Evolutionary conservation across 2,113 vertebrate species (phyloP).

Genomic region (Nothoprocta perdicaria): DNA sequence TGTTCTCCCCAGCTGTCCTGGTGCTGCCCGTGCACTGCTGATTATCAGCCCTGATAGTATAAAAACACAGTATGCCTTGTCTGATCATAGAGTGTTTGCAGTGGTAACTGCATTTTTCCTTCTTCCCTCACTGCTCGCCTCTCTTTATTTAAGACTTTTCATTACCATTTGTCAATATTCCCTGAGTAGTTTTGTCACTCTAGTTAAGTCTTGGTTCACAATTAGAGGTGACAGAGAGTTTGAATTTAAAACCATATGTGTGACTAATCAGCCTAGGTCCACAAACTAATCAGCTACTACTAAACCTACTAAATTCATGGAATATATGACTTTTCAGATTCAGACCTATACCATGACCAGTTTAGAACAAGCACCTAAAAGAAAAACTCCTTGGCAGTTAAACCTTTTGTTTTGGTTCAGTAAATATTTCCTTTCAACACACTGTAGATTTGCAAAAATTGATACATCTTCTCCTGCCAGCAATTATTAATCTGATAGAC

Average conservation of each 20-base stretch:
- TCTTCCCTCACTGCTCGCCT: background rate
- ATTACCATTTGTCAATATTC: background rate
- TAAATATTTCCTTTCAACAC: background rate
- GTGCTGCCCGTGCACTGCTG: background rate
- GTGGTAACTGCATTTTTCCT: background rate
- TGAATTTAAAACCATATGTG: background rate
- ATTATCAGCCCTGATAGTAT: accelerated
- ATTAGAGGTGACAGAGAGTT: background rate
- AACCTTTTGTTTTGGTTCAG: background rate
- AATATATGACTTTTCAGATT: background rate
- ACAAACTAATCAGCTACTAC: background rate
- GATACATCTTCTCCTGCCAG: background rate
- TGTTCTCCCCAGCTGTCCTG: background rate
- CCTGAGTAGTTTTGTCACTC: background rate
- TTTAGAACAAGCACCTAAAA: background rate
- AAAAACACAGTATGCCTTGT: accelerated
- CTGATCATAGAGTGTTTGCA: background rate
- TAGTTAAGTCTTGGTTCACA: background rate
- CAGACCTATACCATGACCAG: background rate
- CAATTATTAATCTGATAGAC: background rate
- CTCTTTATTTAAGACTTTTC: accelerated
- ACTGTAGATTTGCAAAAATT: background rate
- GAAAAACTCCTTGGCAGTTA: background rate
- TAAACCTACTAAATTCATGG: background rate
- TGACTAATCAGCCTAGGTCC: background rate